Base-by-base conservation (phyloP, 2,797 vertebrate genomes). In the Hylomyscus alleni region DNA sequence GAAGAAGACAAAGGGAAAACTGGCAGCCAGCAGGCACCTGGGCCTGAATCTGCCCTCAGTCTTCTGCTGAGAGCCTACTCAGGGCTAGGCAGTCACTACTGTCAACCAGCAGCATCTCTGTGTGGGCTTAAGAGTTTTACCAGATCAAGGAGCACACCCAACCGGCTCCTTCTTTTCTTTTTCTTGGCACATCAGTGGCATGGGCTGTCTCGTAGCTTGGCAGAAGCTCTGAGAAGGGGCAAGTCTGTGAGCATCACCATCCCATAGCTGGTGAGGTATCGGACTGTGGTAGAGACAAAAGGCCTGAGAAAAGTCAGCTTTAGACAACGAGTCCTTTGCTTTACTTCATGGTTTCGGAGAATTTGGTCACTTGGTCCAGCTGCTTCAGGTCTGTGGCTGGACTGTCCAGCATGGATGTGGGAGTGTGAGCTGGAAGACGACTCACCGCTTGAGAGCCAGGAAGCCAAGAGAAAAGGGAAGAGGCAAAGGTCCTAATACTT, bases 1-100 rank as follows among this genome's bases (percentile, higher is more conserved):
- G 44, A 90, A 97, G 96, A 97, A 97, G 97, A 98, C 97, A 97
- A 98, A 97, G 95, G 96, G 95, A 96, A 96, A 90, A 62, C 92
- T 34, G 50, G 62, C 7, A 40, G 78, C 52, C 92, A 93, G 92
- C 47, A 37, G 69, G 78, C 72, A 94, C 83, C 72, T 56, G 37
- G 12, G 73, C 44, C 75, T 6, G 29, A 80, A 72, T 65, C 87
- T 84, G 85, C 12, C 52, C 40, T 65, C 6, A 0, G 44, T 11
- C 72, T 82, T 84, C 94, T 88, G 34, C 76, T 19, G 0, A 0
- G 50, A 93, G 34, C 60, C 80, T 19, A 20, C 44, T 75, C 73
- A 52, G 78, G 22, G 52, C 58, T 12, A 22, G 40, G 29, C n/a
- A 40, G 73, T 69, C 56, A 19, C 50, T 58, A 75, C 85, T 86